Conservation (phyloP, 2,113 vertebrate genomes). For the Istiophorus platypterus region DNA sequence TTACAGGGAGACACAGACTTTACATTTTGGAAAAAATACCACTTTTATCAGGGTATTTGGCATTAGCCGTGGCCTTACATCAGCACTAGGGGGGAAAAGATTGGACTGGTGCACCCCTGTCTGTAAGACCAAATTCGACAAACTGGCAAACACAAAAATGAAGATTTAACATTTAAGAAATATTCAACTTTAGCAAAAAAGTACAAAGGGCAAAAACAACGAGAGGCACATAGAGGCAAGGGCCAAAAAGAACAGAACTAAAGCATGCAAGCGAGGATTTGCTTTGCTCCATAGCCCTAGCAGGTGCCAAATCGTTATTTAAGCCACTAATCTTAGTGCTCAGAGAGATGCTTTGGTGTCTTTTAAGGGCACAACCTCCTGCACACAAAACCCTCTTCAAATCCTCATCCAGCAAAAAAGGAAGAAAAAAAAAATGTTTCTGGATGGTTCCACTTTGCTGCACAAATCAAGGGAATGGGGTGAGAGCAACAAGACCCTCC, state of each 20-base stretch:
- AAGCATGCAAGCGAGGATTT: conserved; percentile 40
- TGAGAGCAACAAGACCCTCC: conserved; percentile 64
- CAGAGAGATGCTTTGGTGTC: conserved; percentile 42
- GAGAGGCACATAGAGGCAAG: not conserved
- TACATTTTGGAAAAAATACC: not conserved
- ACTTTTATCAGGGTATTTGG: not conserved
- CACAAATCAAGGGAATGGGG: conserved; percentile 54
- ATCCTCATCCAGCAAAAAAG: conserved; percentile 35
- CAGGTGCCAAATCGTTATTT: conserved; percentile 50
- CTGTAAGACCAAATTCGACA: not conserved
- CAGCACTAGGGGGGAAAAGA: not conserved
- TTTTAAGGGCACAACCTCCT: conserved; percentile 45
- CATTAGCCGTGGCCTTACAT: not conserved
- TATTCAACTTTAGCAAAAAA: not conserved
- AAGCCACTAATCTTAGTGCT: conserved; percentile 36
- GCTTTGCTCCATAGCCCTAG: conserved; percentile 22
- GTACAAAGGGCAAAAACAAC: not conserved
- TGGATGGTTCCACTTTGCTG: conserved; percentile 59
- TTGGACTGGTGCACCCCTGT: not conserved
- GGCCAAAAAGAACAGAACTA: conserved; percentile 22
- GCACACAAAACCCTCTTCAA: conserved; percentile 27
- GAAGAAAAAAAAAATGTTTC: conserved; percentile 33
- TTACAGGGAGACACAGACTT: not conserved
- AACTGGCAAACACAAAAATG: not conserved
- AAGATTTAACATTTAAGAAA: not conserved